Base-by-base conservation (phyloP, 1,140 invertebrate genomes). In the Lasioglossum albipes region DNA sequence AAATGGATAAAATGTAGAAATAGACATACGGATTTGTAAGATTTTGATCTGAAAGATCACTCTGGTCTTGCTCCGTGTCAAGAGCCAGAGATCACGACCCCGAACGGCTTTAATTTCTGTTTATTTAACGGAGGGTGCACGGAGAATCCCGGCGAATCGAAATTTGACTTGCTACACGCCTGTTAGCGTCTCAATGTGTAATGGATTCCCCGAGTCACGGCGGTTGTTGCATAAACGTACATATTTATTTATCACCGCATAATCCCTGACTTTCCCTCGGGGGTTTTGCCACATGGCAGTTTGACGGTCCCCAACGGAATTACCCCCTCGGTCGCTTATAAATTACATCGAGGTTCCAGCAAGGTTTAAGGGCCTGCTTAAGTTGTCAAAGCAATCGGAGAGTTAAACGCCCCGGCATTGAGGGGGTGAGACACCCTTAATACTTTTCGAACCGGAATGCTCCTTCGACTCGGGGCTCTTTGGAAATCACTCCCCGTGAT, bases 171-270 rank as follows among this genome's bases (percentile, higher is more conserved):
- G 74, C 41, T 68, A 81, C 54, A 67, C 59, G 68, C 49, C 49
- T 71, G 69, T 71, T 71, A 71, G 69, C 69, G 13, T 71, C 36
- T 59, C 61, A 62, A 84, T 69, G 71, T 69, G 83, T 74, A 87
- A 85, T 81, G 83, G 75, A 84, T 84, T 85, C 82, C 83, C 86
- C 88, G 87, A 86, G 86, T 91, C 84, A 90, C 86, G 88, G 88
- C 83, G 86, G 89, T 90, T 87, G 88, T 90, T 92, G 85, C 88
- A 87, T 88, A 89, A 83, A 82, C 82, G 88, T 89, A 88, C 85
- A 90, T 91, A 90, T 93, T 93, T 93, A 93, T 93, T 93, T 93
- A 93, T 93, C 90, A 87, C 86, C 89, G 86, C 88, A 91, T 93
- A 93, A 93, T 93, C 92, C 92, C 90, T 93, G 92, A 93, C 90